Conservation (phyloP, 2,113 vertebrate genomes). For the Prunella himalayana region DNA sequence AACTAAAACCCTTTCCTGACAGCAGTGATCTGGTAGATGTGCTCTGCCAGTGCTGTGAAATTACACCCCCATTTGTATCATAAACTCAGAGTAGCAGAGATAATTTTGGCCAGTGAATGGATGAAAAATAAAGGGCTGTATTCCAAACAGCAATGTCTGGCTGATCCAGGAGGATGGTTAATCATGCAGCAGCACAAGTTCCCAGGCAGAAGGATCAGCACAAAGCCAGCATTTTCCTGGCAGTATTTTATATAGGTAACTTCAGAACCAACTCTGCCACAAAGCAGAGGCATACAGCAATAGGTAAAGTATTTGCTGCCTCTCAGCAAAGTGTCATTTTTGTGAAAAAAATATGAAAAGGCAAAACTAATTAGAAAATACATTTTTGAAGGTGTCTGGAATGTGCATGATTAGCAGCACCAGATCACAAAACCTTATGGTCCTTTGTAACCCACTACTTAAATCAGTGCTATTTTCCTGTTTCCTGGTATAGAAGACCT, state of each 20-base stretch:
- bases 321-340: not conserved
- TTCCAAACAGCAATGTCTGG: not conserved
- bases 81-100: not conserved
- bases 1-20: not conserved
- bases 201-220: not conserved
- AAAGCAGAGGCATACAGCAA: not conserved
- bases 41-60: not conserved
- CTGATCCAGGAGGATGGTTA: not conserved
- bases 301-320: not conserved
- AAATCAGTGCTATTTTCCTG: not conserved
- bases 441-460: not conserved
- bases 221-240: not conserved
- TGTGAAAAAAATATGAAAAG: not conserved
- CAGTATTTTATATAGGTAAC: not conserved
- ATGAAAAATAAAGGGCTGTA: not conserved
- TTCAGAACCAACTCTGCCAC: not conserved
- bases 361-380: not conserved
- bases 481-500: not conserved
- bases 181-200: not conserved
- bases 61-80: not conserved
- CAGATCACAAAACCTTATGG: not conserved
- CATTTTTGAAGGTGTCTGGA: not conserved
- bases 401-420: not conserved
- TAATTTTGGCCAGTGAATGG: not conserved
- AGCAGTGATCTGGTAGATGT: not conserved